phyloP scores from a whole-genome alignment of 2,113 vertebrate species.

The Cebidichthys violaceus region DNA sequence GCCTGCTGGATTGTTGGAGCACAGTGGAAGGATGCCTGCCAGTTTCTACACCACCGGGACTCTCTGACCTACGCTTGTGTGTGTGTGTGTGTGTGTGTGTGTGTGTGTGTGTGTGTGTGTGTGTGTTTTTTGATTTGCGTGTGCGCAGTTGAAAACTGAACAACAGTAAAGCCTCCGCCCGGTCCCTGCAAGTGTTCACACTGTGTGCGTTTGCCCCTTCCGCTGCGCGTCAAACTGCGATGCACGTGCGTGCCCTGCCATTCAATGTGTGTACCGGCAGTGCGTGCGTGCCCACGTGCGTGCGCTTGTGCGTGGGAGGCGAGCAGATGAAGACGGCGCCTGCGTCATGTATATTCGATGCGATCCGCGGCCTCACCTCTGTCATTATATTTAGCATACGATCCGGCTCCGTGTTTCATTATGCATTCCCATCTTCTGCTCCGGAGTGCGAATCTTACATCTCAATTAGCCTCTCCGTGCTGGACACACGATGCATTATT shows the following conservation, averaged over 20 bases:
- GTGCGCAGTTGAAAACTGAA: constrained; percentile 45
- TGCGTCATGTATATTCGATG: constrained; percentile 73
- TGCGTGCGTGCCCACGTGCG: constrained; percentile 25
- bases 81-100: constrained; percentile 60
- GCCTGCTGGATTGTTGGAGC: constrained; percentile 80
- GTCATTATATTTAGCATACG: constrained; percentile 79
- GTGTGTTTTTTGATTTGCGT: constrained; percentile 5
- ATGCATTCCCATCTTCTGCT: constrained; percentile 68
- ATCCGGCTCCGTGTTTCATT: constrained; percentile 74
- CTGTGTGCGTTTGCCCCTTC: constrained; percentile 27
- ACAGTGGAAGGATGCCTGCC: constrained; percentile 74
- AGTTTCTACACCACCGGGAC: constrained; percentile 77
- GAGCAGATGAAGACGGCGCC: constrained; percentile 69
- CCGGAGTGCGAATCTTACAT: constrained; percentile 72
- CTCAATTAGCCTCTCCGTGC: constrained; percentile 76
- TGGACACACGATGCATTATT: constrained; percentile 67
- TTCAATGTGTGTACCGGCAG: constrained; percentile 17
- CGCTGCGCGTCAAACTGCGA: constrained; percentile 26
- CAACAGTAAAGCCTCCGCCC: constrained; percentile 49
- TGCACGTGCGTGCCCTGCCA: not conserved
- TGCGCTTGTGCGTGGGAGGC: constrained; percentile 62
- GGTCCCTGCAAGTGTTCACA: constrained; percentile 38
- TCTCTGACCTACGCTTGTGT: constrained; percentile 70
- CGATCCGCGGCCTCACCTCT: constrained; percentile 75
- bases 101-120: constrained; percentile 26